A percentile compares a stretch with the other conserved stretches of the same genome.
phyloP scores from a whole-genome alignment of 1,140 invertebrate genomes.

The Drosophila willistoni region DNA sequence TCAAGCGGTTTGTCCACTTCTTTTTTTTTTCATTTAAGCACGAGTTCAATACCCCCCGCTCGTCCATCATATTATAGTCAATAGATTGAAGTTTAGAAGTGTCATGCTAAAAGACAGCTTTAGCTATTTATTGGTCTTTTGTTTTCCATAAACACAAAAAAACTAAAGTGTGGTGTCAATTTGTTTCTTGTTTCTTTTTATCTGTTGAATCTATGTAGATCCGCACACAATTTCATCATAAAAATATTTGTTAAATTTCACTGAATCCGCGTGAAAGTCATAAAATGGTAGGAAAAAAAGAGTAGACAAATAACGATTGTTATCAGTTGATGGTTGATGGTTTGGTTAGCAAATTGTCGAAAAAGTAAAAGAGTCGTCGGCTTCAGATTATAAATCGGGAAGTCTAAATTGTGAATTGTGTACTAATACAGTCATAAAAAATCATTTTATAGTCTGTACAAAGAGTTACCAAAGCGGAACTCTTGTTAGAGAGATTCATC shows the following conservation, averaged over 20 bases:
- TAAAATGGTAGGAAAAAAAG: slow-evolving; percentile 5
- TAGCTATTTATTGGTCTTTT: slow-evolving; percentile 42
- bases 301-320: slow-evolving; percentile 32
- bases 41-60: slow-evolving; percentile 56
- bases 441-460: slow-evolving; percentile 8
- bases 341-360: slow-evolving; percentile 21
- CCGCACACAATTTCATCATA: slow-evolving; percentile 25
- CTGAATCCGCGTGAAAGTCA: slow-evolving; percentile 47
- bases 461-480: slow-evolving; percentile 48
- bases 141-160: slow-evolving; percentile 25
- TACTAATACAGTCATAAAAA: slow-evolving; percentile 48
- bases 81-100: not conserved
- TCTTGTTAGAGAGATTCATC: slow-evolving; percentile 13
- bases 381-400: slow-evolving; percentile 29
- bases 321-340: slow-evolving; percentile 19
- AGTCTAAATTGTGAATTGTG: slow-evolving; percentile 22
- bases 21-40: not conserved
- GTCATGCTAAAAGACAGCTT: slow-evolving; percentile 25
- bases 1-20: slow-evolving; percentile 47
- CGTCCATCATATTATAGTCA: slow-evolving; percentile 5
- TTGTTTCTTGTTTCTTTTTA: slow-evolving; percentile 25
- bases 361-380: slow-evolving; percentile 6
- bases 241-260: slow-evolving; percentile 24
- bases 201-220: slow-evolving; percentile 9
- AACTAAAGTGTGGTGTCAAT: slow-evolving; percentile 10